A percentile compares a stretch with the other conserved stretches of the same genome.
phyloP scores from a whole-genome alignment of 1,140 invertebrate species.

The Drosophila pallidifrons region DNA sequence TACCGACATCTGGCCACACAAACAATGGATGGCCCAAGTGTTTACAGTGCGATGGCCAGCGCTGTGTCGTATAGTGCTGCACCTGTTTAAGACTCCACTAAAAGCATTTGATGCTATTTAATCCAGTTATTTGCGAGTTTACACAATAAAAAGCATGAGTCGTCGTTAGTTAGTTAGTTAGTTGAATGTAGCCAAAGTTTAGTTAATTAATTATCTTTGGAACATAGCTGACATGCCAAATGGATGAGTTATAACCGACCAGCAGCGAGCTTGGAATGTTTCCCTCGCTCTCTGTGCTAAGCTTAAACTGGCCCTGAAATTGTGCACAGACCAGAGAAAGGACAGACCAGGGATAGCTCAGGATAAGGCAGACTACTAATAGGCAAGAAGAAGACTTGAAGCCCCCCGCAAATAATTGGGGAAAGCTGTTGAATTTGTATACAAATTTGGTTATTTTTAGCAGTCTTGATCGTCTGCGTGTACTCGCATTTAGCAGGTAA shows the following conservation, averaged over 20 bases:
- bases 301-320: constrained; percentile 18
- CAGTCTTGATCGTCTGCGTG: not conserved
- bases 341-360: not conserved
- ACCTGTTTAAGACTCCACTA: constrained; percentile 75
- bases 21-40: constrained; percentile 21
- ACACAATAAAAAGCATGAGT: constrained; percentile 77
- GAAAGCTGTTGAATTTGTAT: constrained; percentile 17
- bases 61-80: constrained; percentile 51
- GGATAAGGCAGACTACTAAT: not conserved
- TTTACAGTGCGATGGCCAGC: constrained; percentile 24
- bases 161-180: constrained; percentile 46
- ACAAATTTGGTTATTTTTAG: constrained; percentile 20
- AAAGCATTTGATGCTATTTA: constrained; percentile 81
- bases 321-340: not conserved
- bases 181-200: constrained; percentile 69
- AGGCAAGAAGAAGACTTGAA: not conserved
- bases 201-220: constrained; percentile 76
- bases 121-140: constrained; percentile 82
- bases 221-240: constrained; percentile 59
- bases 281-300: not conserved
- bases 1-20: constrained; percentile 32
- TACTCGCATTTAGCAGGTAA: constrained; percentile 5
- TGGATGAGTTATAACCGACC: constrained; percentile 34
- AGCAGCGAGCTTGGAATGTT: constrained; percentile 13
- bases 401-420: constrained; percentile 10